A percentile compares a stretch with the other conserved stretches of the same genome.
These are phyloP conservation scores for Muntiacus muntjak DNA, from an alignment of 2,113 vertebrate species.

Conservation along the genomic window DNA sequence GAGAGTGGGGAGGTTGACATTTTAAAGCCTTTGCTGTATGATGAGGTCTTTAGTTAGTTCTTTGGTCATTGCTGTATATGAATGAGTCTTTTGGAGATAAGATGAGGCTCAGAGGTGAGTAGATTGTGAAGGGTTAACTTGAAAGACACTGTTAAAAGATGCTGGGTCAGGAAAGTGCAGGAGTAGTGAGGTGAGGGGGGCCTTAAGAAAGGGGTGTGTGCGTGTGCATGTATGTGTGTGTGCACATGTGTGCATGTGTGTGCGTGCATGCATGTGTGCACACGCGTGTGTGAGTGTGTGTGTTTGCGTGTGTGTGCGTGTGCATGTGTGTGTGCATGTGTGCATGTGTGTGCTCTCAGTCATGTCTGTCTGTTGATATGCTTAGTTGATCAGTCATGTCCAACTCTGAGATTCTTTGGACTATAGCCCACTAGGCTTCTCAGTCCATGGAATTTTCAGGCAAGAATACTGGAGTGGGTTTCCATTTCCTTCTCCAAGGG, in stretches of 20 bases:
- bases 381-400: neutral
- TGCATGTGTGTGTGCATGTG: neutral
- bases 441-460: neutral
- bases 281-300: neutral
- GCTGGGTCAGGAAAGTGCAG: neutral
- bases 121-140: neutral
- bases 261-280: too few relatives aligned
- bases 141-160: neutral
- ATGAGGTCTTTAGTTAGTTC: neutral
- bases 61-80: neutral
- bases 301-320: fast-evolving
- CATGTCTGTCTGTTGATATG: neutral
- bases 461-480: neutral
- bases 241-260: fast-evolving
- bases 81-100: neutral
- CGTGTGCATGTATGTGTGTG: too few relatives aligned
- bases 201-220: neutral
- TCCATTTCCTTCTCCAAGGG: neutral
- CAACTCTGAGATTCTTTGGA: neutral
- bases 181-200: neutral
- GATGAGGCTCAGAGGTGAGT: neutral
- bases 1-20: neutral
- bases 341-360: neutral
- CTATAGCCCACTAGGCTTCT: neutral
- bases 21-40: neutral